Base-by-base conservation (phyloP, 2,113 vertebrate genomes). In the Mus pahari region DNA sequence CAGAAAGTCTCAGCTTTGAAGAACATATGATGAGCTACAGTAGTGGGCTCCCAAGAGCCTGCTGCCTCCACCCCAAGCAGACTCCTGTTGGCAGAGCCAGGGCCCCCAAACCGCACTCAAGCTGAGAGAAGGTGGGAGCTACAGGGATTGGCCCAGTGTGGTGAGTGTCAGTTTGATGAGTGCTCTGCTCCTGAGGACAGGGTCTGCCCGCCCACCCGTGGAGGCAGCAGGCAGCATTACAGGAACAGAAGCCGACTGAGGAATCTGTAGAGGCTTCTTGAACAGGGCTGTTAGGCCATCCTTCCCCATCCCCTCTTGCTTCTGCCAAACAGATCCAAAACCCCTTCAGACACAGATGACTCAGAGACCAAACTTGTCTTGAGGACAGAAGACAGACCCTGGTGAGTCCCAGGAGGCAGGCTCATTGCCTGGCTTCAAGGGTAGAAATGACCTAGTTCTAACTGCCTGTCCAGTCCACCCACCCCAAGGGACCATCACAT, bases 1-100 rank as follows among this genome's bases (percentile, higher is more conserved):
- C 33, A 71, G 22, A 0, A 31, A 78, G 16, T 58, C 82, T 62
- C 39, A 31, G 33, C 64, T 71, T 42, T 20, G 10, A 89, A 90
- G n/a, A 7, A 0, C 1, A 8, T 8, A 31, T 20, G 6, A 17
- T 31, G 7, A 70, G 77, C 55, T 33, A 0, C 10, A 4, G 20
- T 0, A 24, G 5, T 8, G 36, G 55, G 48, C 17, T 64, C 36
- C 31, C 36, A 45, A 88, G 36, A 31, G 53, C 16, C 70, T 8
- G 26, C 64, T 26, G 11, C 17, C 28, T 36, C 33, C 1, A 0
- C 50, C 4, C 60, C 10, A 7, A 0, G 1, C 53, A 13, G 31
- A 48, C 39, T 60, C 26, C 24, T 1, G 3, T 39, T 2, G 0
- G 55, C 39, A 48, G 5, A 42, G 20, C 73, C 14, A n/a, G 60